Evolutionary conservation across 2,113 vertebrate genomes (phyloP), one percentile per base, ranked within the genome.

Genomic region (Ceuthmochares aereus): DNA sequence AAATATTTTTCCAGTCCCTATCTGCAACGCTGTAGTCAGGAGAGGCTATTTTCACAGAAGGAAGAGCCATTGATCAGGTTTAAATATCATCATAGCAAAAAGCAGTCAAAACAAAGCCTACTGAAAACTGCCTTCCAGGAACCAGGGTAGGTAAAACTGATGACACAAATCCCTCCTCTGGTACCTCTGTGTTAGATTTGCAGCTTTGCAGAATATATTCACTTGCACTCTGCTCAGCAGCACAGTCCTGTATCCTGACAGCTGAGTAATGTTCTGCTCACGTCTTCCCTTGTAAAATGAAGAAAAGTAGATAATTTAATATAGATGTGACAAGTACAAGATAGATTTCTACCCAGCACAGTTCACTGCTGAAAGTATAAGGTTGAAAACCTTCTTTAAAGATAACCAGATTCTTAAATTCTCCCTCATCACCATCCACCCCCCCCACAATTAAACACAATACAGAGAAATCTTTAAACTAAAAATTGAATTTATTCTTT

Each of bases 301-400:
- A 97, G 97, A 97, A 97, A 96, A 97, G 85, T 89, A 93, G 91
- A 94, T 97, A 90, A 97, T 97, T 96, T 96, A 98, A 91, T 97
- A 97, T 84, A 87, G 81, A 92, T 86, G 80, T 97, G 96, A 95
- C 96, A 97, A 95, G 88, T 79, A 54, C 78, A 93, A 95, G 94
- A 96, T 85, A 89, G 82, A 97, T 93, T 95, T 91, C 95, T 87
- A 90, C 64, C 75, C 55, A 93, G 74, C 93, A 74, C 64, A 72
- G 87, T 78, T 95, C 96, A 70, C 75, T 83, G 76, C 87, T 90
- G 78, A 90, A 95, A 79, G 66, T 67, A 86, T 87, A 84, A 63
- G 49, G 55, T 40, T 92, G 76, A 90, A 96, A 96, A 80, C 91
- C 79, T 91, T 63, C 81, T 94, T 86, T 86, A 90, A 91, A 67